Percentiles rank a stretch among this genome's conserved stretches.
Evolutionary conservation across 2,888 invertebrate genomes (phyloP).

Genomic region (Chloromyia formosa): DNA sequence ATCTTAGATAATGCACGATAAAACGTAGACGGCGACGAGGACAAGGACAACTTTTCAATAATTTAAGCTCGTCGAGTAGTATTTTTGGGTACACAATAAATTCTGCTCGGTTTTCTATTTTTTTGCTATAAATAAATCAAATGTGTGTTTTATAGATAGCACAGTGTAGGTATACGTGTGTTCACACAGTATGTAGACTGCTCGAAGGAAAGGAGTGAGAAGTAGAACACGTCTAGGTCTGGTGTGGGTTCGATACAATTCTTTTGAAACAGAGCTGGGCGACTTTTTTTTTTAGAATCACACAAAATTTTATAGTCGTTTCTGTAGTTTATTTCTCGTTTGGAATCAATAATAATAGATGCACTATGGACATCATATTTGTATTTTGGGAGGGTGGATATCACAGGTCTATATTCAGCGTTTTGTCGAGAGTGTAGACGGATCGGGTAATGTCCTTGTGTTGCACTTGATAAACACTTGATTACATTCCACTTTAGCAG

Average conservation of each 20-base stretch:
- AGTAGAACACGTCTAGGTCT: slow-evolving; percentile 19
- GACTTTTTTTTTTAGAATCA: slow-evolving; percentile 40
- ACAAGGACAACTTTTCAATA: slow-evolving; percentile 17
- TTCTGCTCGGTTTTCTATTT: slow-evolving; percentile 38
- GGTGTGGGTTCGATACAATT: slow-evolving; percentile 32
- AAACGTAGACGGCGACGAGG: slow-evolving; percentile 17
- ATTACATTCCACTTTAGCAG: slow-evolving; percentile 8
- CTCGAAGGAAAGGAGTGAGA: slow-evolving; percentile 18
- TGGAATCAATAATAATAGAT: slow-evolving; percentile 30
- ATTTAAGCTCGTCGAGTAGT: slow-evolving; percentile 23
- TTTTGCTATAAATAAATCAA: slow-evolving; percentile 44
- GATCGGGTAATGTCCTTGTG: slow-evolving; percentile 13
- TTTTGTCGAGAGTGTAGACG: background rate
- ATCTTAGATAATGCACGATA: slow-evolving; percentile 41
- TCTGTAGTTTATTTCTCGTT: slow-evolving; percentile 27
- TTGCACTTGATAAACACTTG: slow-evolving; percentile 19
- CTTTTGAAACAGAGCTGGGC: slow-evolving; percentile 33
- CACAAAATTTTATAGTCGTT: slow-evolving; percentile 34
- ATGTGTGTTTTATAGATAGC: slow-evolving; percentile 37
- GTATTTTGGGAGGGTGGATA: slow-evolving; percentile 14
- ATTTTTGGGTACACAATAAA: slow-evolving; percentile 43
- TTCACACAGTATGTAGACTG: slow-evolving; percentile 8
- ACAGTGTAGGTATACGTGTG: slow-evolving; percentile 32
- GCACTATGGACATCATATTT: slow-evolving; percentile 1
- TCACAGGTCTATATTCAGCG: slow-evolving; percentile 5